Base-by-base conservation (phyloP, 2,113 vertebrate genomes). In the Procavia capensis region DNA sequence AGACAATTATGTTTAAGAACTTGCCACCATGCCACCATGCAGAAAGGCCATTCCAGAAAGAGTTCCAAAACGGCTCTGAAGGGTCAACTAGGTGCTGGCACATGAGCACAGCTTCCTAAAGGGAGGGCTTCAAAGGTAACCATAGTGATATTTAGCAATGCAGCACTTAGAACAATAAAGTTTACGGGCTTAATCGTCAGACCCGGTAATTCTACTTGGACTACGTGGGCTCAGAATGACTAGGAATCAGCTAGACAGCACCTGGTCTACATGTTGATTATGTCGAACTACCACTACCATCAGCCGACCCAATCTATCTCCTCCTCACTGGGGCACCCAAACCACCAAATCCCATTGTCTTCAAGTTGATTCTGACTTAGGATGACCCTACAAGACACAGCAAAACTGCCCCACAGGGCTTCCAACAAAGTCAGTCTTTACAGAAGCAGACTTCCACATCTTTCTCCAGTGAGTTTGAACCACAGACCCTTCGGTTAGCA, bases 261-360 rank as follows among this genome's bases (percentile, higher is more conserved):
- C 27, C 25, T 63, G 24, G 61, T 29, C 25, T 59, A 39, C 2
- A 72, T 72, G 22, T 36, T 72, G 36, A 9, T 22, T 31, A 72
- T 39, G 22, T 47, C 27, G 79, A 22, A 64, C 13, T 2, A 27
- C 13, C 2, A 41, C 54, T 47, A 19, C 6, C 2, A 47, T 14
- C 24, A 20, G 25, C 7, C 27, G 14, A 34, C 14, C 11, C 36
- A 0, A 1, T 3, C 9, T 2, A 1, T 2, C 29, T 16, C 5
- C 59, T 75, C 27, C 76, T 54, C 72, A 34, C 11, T 9, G 39
- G 68, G 16, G n/a, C n/a, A 36, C n/a, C 68, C 1, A 17, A 59
- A 20, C 20, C 57, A 9, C n/a, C 9, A 22, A 70, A 36, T n/a
- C 34, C 5, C 68, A 17, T 34, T 70, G 68, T 16, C 68, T 17